A percentile compares a stretch with the other conserved stretches of the same genome.
phyloP scores from a whole-genome alignment of 2,797 vertebrate species.

The Halcyon badia region DNA sequence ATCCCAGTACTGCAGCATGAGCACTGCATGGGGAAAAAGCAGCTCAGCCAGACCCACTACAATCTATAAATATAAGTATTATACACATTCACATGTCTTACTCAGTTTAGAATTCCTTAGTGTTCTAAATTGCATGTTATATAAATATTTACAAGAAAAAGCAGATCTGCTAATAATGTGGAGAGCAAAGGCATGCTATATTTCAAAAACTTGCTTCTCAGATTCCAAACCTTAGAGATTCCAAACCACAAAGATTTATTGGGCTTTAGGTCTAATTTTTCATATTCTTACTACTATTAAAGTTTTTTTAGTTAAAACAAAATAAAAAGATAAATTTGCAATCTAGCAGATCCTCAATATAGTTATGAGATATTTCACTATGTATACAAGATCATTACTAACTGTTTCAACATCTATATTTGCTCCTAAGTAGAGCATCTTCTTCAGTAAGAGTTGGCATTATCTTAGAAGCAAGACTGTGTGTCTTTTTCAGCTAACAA shows the following conservation, averaged over 20 bases:
- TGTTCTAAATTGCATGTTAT: background rate
- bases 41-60: too few species aligned
- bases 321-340: background rate
- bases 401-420: background rate
- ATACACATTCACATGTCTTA: background rate
- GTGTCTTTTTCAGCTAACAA: background rate
- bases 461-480: background rate
- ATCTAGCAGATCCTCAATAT: background rate
- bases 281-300: background rate
- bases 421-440: background rate
- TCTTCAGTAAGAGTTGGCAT: background rate
- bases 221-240: background rate
- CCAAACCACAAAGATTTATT: background rate
- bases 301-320: background rate
- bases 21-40: too few species aligned
- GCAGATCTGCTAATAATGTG: background rate
- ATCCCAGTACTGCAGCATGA: too few species aligned
- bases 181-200: background rate
- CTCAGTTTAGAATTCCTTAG: background rate
- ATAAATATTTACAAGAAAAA: background rate
- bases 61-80: background rate
- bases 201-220: background rate
- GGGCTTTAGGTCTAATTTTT: background rate
- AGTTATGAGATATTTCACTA: background rate
- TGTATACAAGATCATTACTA: background rate